Conservation (phyloP, 1,140 invertebrate genomes). For the Oncopodura yosiiana region DNA sequence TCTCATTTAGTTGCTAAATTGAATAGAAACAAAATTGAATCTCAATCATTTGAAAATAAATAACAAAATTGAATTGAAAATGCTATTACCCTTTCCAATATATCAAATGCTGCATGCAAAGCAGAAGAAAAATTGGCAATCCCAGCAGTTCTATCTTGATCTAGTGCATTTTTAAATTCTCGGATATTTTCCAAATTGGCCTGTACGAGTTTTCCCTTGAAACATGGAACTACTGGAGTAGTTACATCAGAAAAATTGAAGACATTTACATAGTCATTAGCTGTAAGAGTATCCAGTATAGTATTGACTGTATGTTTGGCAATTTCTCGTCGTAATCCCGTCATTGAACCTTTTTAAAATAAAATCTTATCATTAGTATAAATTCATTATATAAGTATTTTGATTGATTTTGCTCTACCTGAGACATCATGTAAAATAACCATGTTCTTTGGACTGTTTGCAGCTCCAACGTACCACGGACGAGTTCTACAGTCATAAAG, state of each 20-base stretch:
- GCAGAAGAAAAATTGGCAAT: conserved; percentile 92
- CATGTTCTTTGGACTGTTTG: conserved; percentile 94
- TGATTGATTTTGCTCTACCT: too few species aligned
- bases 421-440: conserved; percentile 89
- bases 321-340: conserved; percentile 81
- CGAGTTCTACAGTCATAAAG: conserved; percentile 74
- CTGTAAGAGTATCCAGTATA: conserved; percentile 88
- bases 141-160: conserved; percentile 65
- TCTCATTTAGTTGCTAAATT: conserved; percentile 59
- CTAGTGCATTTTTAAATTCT: conserved; percentile 56
- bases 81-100: conserved; percentile 56
- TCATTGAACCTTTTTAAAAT: too few species aligned
- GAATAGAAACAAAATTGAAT: not conserved
- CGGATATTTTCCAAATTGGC: conserved; percentile 78
- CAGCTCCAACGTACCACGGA: conserved; percentile 93
- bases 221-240: conserved; percentile 64
- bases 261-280: conserved; percentile 95
- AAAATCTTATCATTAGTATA: too few species aligned
- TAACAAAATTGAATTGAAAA: not conserved
- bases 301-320: conserved; percentile 70
- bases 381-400: too few species aligned
- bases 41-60: not conserved
- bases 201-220: conserved; percentile 68
- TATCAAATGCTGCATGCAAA: conserved; percentile 77
- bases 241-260: conserved; percentile 61